phyloP scores from a whole-genome alignment of 2,888 invertebrate genomes.

The Ditylenchus weischeri region DNA sequence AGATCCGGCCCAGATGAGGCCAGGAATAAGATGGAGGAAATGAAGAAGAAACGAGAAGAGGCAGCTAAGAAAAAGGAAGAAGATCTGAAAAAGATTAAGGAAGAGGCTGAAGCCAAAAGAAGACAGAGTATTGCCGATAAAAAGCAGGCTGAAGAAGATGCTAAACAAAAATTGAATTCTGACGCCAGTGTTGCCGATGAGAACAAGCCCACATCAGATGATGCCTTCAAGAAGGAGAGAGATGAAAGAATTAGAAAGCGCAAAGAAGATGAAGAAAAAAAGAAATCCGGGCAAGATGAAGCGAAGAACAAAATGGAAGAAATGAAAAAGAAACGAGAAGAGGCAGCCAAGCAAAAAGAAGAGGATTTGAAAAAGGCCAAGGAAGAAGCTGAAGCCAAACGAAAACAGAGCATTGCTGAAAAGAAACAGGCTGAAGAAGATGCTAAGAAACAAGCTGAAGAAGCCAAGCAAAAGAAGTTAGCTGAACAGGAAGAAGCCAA shows the following conservation, averaged over 20 bases:
- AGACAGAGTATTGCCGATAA: background rate
- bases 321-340: slow-evolving; percentile 22
- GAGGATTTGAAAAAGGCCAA: slow-evolving; percentile 30
- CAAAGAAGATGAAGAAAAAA: slow-evolving; percentile 26
- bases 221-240: slow-evolving; percentile 3
- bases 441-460: slow-evolving; percentile 27
- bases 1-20: slow-evolving; percentile 17
- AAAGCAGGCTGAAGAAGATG: background rate
- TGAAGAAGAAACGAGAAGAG: slow-evolving; percentile 11
- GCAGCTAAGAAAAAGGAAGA: slow-evolving; percentile 32
- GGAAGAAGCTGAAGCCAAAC: slow-evolving; percentile 12
- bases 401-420: slow-evolving; percentile 25
- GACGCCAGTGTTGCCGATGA: background rate
- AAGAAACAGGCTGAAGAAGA: slow-evolving; percentile 30
- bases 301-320: slow-evolving; percentile 21
- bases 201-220: background rate
- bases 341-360: slow-evolving; percentile 25
- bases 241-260: slow-evolving; percentile 23
- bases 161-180: slow-evolving; percentile 7
- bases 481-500: slow-evolving; percentile 32
- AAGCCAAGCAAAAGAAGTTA: slow-evolving; percentile 28
- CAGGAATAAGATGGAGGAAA: slow-evolving; percentile 21
- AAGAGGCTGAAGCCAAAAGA: slow-evolving; percentile 25
- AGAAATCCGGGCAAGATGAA: slow-evolving; percentile 31
- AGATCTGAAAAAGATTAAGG: slow-evolving; percentile 22